Conservation (phyloP, 2,113 vertebrate genomes). For the Heterotilapia buettikoferi region DNA sequence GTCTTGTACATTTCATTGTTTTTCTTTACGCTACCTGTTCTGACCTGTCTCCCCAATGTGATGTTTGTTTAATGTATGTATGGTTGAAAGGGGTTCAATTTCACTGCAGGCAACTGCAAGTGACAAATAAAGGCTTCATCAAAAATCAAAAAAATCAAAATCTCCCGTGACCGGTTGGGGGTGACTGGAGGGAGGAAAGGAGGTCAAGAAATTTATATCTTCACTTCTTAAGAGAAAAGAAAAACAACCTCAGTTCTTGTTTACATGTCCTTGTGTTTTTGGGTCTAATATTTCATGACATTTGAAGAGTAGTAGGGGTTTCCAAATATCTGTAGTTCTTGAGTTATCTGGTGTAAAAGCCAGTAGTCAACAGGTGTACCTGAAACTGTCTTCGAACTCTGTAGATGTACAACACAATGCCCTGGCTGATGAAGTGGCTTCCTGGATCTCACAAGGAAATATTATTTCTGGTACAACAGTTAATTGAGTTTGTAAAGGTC, state of each 20-base stretch:
- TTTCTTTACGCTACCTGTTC: fast-evolving
- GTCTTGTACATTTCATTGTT: not conserved
- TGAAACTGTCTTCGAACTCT: fast-evolving
- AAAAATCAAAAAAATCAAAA: fast-evolving
- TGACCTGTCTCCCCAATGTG: not conserved
- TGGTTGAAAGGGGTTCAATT: not conserved
- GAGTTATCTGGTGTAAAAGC: not conserved
- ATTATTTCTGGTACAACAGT: not conserved
- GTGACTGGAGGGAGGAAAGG: fast-evolving
- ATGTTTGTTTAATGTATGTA: not conserved
- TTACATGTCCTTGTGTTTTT: fast-evolving
- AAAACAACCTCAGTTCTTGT: not conserved
- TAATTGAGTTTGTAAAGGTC: conserved; percentile 48
- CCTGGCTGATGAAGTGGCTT: conserved; percentile 65
- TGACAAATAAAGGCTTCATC: not conserved
- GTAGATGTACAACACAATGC: conserved; percentile 69
- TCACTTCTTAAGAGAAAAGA: fast-evolving
- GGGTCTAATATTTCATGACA: not conserved
- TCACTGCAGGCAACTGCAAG: fast-evolving
- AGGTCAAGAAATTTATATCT: not conserved
- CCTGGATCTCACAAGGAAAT: conserved; percentile 74
- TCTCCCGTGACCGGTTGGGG: not conserved
- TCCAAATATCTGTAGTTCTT: not conserved
- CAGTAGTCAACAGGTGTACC: not conserved
- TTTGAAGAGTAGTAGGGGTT: not conserved